Evolutionary conservation across 2,888 invertebrate genomes (phyloP), one percentile per base, ranked within the genome.

Genomic region (Sarcophaga carnaria): DNA sequence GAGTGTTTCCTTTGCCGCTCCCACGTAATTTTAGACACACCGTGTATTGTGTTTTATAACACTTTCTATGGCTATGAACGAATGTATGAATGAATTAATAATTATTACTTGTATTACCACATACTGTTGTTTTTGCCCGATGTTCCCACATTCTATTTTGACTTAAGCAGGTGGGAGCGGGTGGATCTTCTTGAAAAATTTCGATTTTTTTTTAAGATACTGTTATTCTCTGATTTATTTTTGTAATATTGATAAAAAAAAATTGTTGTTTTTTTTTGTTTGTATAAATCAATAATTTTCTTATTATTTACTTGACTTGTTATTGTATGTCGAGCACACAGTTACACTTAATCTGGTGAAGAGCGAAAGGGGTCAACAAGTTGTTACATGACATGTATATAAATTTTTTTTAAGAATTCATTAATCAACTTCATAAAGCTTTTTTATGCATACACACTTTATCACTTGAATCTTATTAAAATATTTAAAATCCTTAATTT

Each of bases 201-300:
- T 20, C 25, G 11, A 20, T 54, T 54, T 76, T 54, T 76, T 47
- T 54, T 54, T 10, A 14, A 54, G 54, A 14, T 54, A 17, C 14
- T 14, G 14, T 49, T 49, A 14, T 49, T n/a, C 59, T 54, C 20
- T 75, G 4, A 49, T 14, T 14, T 49, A 49, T 14, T 71, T 11
- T 66, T 66, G 20, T 76, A 60, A 59, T 79, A 72, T 80, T 77
- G 75, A 75, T 79, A 76, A 76, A 54, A 62, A 45, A 45, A 12
- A 37, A 8, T 0, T 8, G 37, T 37, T 37, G 6, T 37, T 37
- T 37, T 54, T 66, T 17, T 80, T 60, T 70, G 74, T 70, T 79
- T 76, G 74, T 76, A 84, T 60, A 84, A 84, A 87, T 87, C 85
- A 87, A 87, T 87, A 87, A 63, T 72, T 74, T 64, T 76, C 27